phyloP scores from a whole-genome alignment of 2,113 vertebrate genomes.

The Sula dactylatra region DNA sequence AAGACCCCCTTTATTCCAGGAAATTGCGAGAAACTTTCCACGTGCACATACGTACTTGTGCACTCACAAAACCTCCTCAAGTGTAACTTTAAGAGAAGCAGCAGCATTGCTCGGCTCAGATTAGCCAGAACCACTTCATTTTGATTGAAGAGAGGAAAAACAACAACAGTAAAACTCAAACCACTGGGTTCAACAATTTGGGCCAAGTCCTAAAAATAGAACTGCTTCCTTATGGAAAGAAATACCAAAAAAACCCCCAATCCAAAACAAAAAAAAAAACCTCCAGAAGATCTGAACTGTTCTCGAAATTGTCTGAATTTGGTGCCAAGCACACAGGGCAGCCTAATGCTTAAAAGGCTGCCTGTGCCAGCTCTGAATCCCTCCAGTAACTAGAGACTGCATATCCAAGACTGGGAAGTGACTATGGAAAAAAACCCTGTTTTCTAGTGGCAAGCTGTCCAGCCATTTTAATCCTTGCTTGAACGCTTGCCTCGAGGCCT shows the following conservation, averaged over 20 bases:
- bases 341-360: constrained; percentile 10
- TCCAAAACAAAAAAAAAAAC: not conserved
- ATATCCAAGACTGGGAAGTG: not conserved
- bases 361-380: constrained; percentile 31
- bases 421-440: not conserved
- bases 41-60: not conserved
- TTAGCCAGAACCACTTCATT: constrained; percentile 44
- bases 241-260: constrained; percentile 18
- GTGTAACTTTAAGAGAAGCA: constrained; percentile 46
- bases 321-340: constrained; percentile 57
- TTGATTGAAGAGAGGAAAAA: constrained; percentile 68
- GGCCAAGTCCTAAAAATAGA: constrained; percentile 76
- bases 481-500: not conserved
- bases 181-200: constrained; percentile 39
- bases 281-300: constrained; percentile 53
- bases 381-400: constrained; percentile 1
- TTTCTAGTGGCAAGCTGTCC: not conserved
- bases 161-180: constrained; percentile 69
- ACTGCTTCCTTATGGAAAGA: constrained; percentile 67
- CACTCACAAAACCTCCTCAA: not conserved
- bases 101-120: not conserved
- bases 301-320: constrained; percentile 64
- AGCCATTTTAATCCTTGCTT: constrained; percentile 1
- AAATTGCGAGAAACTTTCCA: constrained; percentile 32
- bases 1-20: constrained; percentile 29